Conservation (phyloP, 2,113 vertebrate species). For the Oryzias curvinotus region DNA sequence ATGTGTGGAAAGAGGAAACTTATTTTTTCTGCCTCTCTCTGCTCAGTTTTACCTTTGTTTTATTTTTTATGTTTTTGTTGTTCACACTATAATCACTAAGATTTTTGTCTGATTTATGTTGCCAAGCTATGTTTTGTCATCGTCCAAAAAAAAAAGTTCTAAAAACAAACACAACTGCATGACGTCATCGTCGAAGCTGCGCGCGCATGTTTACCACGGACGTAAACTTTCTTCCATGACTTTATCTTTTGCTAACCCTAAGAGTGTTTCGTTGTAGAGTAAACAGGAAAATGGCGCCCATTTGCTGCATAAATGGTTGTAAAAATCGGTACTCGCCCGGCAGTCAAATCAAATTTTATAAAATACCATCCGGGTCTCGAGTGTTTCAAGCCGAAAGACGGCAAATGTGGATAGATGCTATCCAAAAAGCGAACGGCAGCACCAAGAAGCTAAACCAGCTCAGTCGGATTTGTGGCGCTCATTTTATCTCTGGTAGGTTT, state of each 20-base stretch:
- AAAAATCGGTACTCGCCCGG: background rate
- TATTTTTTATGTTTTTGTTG: no score
- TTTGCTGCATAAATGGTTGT: constrained; percentile 51
- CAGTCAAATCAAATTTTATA: constrained; percentile 19
- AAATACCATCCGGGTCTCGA: constrained; percentile 18
- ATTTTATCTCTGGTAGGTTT: constrained; percentile 54
- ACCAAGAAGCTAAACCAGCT: background rate
- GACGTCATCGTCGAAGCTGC: background rate
- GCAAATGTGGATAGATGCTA: constrained; percentile 37
- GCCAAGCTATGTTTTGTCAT: no score
- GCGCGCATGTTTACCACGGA: constrained; percentile 50
- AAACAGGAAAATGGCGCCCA: constrained; percentile 13
- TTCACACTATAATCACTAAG: no score
- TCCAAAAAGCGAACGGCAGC: constrained; percentile 29
- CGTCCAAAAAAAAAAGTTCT: no score
- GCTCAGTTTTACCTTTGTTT: no score
- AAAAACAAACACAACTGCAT: background rate
- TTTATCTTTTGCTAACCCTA: constrained; percentile 18
- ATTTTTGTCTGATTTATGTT: no score
- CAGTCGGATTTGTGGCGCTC: constrained; percentile 49
- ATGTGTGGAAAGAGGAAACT: no score
- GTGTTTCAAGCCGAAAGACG: constrained; percentile 26
- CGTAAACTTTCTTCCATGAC: constrained; percentile 25
- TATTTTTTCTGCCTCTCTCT: no score
- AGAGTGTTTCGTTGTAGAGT: fast-evolving